These are phyloP conservation scores for Metaphire vulgaris DNA, from an alignment of 1,140 invertebrate genomes.

Conservation along the genomic window DNA sequence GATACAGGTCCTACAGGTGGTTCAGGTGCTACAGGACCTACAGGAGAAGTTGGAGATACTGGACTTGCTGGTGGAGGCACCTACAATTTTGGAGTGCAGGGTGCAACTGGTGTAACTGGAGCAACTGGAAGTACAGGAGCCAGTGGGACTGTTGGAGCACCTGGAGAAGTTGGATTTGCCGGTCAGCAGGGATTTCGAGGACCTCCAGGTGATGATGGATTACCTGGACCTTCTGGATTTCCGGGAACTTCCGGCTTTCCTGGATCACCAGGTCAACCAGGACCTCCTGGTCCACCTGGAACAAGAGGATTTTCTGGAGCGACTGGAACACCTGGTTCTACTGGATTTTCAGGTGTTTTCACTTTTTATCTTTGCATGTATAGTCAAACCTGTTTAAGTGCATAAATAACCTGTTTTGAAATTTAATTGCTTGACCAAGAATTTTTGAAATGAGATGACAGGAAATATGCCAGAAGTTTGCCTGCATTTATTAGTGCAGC, in stretches of 20 bases:
- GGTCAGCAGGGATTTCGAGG: conserved; percentile 8
- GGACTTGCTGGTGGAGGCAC: conserved; percentile 11
- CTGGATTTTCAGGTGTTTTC: conserved; percentile 20
- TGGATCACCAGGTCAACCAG: conserved; percentile 17
- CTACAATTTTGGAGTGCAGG: too few relatives aligned
- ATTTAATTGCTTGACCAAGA: too few relatives aligned
- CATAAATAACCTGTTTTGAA: too few relatives aligned
- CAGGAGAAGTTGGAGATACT: conserved; percentile 3
- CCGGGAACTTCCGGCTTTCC: neutral
- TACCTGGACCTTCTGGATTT: conserved; percentile 1
- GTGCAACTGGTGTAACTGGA: conserved; percentile 1
- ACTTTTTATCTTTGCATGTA: too few relatives aligned
- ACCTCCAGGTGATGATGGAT: neutral
- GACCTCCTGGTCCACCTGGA: conserved; percentile 28
- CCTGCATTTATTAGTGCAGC: too few relatives aligned
- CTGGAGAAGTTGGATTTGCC: conserved; percentile 7
- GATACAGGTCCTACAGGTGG: neutral
- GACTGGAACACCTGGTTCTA: conserved; percentile 11
- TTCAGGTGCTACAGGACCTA: conserved; percentile 12
- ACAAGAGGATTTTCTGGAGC: conserved; percentile 24
- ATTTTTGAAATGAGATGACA: too few relatives aligned
- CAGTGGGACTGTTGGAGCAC: neutral
- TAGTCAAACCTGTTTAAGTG: too few relatives aligned
- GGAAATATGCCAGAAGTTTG: too few relatives aligned
- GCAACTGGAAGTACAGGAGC: neutral